Evolutionary conservation across 2,113 vertebrate genomes (phyloP), one percentile per base, ranked within the genome.

Genomic region (Chrysemys picta): DNA sequence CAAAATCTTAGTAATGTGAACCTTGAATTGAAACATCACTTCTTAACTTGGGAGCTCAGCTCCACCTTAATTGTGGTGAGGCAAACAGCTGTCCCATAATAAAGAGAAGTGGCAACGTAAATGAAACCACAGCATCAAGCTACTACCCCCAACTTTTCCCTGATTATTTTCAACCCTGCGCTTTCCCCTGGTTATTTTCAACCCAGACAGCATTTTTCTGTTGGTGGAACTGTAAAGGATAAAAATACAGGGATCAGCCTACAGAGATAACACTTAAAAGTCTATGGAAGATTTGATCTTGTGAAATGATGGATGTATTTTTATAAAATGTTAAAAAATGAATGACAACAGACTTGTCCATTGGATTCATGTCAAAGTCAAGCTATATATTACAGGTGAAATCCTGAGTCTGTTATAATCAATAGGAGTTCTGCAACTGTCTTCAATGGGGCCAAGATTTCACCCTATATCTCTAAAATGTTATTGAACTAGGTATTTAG

Each of bases 1-100:
- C 17, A 22, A 65, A 31, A 79, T 62, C 24, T 53, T 81, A 88
- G n/a, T 72, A 50, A 85, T 95, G 31, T 24, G 91, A 96, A 87
- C 16, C 50, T 47, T 17, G 22, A 96, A 79, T 75, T 53, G 45
- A 47, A 78, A 78, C 25, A 13, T 78, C 22, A 78, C 24, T 78
- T 76, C 42, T 78, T 47, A 78, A 78, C 35, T 72, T 35, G 19
- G 75, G 75, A 78, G 24, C 4, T 38, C 19, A 72, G n/a, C 19
- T 21, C 10, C 38, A 57, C 45, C 31, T 1, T 59, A 87, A 27
- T 89, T 47, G 7, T 25, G 31, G 59, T 52, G 54, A 42, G 87
- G 42, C 35, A 81, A 0, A 0, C n/a, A 81, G 82, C 27, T 91
- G 47, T 1, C 11, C 35, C 72, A 62, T 4, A 53, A 86, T 93